A percentile compares a stretch with the other conserved stretches of the same genome.
phyloP scores from a whole-genome alignment of 2,113 vertebrate genomes.

The Archilochus colubris region DNA sequence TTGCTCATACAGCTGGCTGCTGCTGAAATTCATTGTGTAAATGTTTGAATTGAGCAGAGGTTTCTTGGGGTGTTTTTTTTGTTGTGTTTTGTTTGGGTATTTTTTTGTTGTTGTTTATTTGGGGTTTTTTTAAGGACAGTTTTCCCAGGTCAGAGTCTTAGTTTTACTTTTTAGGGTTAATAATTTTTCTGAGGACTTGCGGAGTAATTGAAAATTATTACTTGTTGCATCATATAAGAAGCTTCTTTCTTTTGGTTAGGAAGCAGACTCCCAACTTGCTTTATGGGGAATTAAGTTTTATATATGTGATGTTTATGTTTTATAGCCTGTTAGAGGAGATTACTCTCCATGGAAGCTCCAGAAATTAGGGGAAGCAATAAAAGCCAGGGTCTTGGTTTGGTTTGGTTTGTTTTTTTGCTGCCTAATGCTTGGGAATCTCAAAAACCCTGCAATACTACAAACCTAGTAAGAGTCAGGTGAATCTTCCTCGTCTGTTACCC shows the following conservation, averaged over 20 bases:
- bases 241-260: neutral
- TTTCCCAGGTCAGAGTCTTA: neutral
- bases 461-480: neutral
- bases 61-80: too few species aligned
- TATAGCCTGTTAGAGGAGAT: neutral
- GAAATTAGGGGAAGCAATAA: neutral
- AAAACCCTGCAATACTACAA: neutral
- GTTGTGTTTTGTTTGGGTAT: neutral
- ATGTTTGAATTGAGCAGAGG: neutral
- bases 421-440: neutral
- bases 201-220: neutral
- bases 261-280: neutral
- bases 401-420: neutral
- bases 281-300: neutral
- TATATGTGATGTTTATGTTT: neutral
- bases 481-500: neutral
- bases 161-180: neutral
- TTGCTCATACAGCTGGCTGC: neutral
- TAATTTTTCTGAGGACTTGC: neutral
- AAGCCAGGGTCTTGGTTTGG: neutral
- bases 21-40: neutral
- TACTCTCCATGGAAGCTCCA: neutral
- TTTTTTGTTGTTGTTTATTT: neutral
- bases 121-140: neutral
- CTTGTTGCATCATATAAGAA: neutral